A percentile compares a stretch with the other conserved stretches of the same genome.
Conservation (phyloP, 2,797 vertebrate genomes). For the Parotocinclus haroldoi region DNA sequence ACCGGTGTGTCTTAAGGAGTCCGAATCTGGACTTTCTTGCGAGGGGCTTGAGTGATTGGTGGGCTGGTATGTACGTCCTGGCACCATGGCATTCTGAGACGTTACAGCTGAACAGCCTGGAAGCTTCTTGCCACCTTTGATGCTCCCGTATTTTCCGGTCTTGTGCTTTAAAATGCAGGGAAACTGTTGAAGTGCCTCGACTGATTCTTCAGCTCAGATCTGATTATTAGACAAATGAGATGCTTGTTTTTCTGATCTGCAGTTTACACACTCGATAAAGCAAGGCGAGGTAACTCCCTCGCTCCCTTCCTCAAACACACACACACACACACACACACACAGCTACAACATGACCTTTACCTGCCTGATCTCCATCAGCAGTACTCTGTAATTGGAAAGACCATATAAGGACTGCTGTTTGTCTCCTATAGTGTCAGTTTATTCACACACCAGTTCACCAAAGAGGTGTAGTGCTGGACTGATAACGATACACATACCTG, state of each 20-base stretch:
- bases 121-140: neutral
- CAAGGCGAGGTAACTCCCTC: slow-evolving; percentile 4
- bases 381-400: slow-evolving; percentile 40
- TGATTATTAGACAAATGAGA: slow-evolving; percentile 75
- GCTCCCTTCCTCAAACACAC: slow-evolving; percentile 27
- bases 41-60: too few relatives aligned
- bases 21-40: too few relatives aligned
- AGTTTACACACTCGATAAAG: slow-evolving; percentile 31
- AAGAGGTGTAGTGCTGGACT: too few relatives aligned
- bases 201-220: slow-evolving; percentile 73
- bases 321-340: slow-evolving; percentile 18
- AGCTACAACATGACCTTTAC: slow-evolving; percentile 9
- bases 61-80: too few relatives aligned
- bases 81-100: too few relatives aligned
- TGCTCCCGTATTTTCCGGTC: neutral
- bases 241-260: slow-evolving; percentile 46
- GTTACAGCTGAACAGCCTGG: too few relatives aligned
- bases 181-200: slow-evolving; percentile 63
- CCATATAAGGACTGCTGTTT: slow-evolving; percentile 10
- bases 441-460: too few relatives aligned
- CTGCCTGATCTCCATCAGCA: slow-evolving; percentile 21
- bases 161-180: neutral
- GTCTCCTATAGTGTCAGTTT: too few relatives aligned
- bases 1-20: too few relatives aligned
- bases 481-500: too few relatives aligned